A percentile compares a stretch with the other conserved stretches of the same genome.
These are phyloP conservation scores for Mirza zaza DNA, from an alignment of 2,113 vertebrate genomes.

Conservation along the genomic window DNA sequence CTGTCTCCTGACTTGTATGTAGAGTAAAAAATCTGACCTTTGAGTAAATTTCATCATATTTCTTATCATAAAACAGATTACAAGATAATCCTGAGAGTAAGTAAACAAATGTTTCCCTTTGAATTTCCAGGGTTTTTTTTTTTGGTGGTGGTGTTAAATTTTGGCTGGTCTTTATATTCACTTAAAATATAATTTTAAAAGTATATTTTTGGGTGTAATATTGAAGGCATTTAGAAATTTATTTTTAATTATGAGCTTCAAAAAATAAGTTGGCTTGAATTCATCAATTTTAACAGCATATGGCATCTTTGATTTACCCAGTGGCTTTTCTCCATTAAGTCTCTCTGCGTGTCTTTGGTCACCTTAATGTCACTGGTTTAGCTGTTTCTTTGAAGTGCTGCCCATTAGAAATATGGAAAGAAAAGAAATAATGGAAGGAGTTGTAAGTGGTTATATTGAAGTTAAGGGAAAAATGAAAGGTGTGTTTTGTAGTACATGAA, in stretches of 20 bases:
- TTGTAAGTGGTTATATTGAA: neutral
- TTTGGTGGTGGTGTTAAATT: neutral
- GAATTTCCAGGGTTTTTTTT: conserved; percentile 15
- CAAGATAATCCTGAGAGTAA: neutral
- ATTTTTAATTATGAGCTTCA: conserved; percentile 52
- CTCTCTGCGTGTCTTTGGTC: conserved; percentile 66
- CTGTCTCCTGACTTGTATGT: neutral
- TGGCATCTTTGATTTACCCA: conserved; percentile 62
- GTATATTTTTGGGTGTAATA: conserved; percentile 2
- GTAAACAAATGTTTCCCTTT: neutral
- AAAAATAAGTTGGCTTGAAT: conserved; percentile 40
- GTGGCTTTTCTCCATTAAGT: conserved; percentile 63
- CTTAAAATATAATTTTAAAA: conserved; percentile 46
- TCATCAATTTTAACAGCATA: conserved; percentile 63
- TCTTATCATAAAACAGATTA: neutral
- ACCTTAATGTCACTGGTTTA: conserved; percentile 71
- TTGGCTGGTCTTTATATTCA: neutral
- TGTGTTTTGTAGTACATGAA: conserved; percentile 41
- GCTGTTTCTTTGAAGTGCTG: conserved; percentile 70
- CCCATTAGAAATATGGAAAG: conserved; percentile 67
- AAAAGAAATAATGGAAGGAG: conserved; percentile 68
- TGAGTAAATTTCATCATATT: neutral
- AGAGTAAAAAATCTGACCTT: neutral
- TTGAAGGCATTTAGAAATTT: conserved; percentile 18
- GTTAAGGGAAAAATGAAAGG: conserved; percentile 52